Conservation (phyloP, 1,140 invertebrate genomes). For the Harlomillsia oculata region DNA sequence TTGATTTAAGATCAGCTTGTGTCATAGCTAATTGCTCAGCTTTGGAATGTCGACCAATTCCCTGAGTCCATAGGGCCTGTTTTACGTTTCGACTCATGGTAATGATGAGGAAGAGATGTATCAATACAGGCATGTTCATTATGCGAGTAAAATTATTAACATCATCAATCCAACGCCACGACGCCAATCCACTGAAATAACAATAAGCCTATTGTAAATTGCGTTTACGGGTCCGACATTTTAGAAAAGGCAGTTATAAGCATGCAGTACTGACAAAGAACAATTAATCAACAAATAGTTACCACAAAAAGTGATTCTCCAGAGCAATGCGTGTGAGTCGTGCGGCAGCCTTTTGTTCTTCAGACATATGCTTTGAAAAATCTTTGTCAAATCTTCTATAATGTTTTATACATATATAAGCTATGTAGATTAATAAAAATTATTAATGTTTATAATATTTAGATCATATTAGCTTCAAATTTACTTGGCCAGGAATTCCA, state of each 20-base stretch:
- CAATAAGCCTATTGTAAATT: too few species aligned
- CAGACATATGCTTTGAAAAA: neutral
- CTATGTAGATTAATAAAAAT: neutral
- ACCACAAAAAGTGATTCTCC: constrained; percentile 43
- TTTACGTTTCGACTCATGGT: too few species aligned
- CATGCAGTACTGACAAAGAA: too few species aligned
- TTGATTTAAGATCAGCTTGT: constrained; percentile 13
- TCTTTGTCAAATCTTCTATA: neutral
- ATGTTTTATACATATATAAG: neutral
- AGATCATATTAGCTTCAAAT: neutral
- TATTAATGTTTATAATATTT: neutral
- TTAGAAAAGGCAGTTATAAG: too few species aligned
- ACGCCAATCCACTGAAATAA: constrained; percentile 1
- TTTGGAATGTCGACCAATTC: constrained; percentile 24
- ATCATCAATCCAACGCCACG: neutral
- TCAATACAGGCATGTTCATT: neutral
- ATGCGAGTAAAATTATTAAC: constrained; percentile 1
- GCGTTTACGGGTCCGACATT: too few species aligned
- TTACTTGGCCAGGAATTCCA: constrained; percentile 36
- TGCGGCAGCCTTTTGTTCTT: neutral
- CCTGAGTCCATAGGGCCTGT: constrained; percentile 7
- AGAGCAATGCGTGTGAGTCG: constrained; percentile 40
- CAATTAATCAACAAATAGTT: too few species aligned
- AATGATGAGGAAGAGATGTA: too few species aligned
- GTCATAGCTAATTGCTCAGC: constrained; percentile 16